Conservation (phyloP, 2,113 vertebrate species). For the Scomber colias region DNA sequence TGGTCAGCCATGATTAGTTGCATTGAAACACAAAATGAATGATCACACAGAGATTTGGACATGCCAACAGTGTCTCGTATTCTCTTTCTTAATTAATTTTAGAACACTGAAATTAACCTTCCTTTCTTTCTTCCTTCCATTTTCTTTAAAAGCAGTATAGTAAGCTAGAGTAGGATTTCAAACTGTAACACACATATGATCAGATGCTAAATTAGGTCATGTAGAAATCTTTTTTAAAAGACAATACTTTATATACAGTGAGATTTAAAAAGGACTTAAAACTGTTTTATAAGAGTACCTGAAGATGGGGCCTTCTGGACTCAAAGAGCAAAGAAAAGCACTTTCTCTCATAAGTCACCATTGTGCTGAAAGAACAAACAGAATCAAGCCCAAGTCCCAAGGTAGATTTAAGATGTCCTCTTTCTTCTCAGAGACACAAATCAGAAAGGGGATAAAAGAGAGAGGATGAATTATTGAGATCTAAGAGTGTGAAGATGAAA, state of each 20-base stretch:
- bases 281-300: neutral
- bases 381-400: slow-evolving; percentile 11
- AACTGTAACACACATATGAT: neutral
- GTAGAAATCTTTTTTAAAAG: no score
- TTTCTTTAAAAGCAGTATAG: neutral
- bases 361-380: slow-evolving; percentile 46
- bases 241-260: neutral
- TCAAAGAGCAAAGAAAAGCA: slow-evolving; percentile 42
- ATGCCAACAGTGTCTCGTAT: neutral
- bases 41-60: neutral
- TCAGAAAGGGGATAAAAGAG: slow-evolving; percentile 3
- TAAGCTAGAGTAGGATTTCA: neutral
- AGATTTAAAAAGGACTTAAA: slow-evolving; percentile 14
- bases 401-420: slow-evolving; percentile 12
- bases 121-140: neutral
- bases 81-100: slow-evolving; percentile 13
- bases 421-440: slow-evolving; percentile 34
- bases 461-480: slow-evolving; percentile 4
- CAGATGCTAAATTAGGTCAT: neutral
- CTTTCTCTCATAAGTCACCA: slow-evolving; percentile 35
- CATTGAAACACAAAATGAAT: slow-evolving; percentile 6
- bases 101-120: neutral
- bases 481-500: neutral
- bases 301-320: slow-evolving; percentile 38
- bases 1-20: neutral